Conservation (phyloP, 2,797 vertebrate genomes). For the Phoeniculus purpureus region DNA sequence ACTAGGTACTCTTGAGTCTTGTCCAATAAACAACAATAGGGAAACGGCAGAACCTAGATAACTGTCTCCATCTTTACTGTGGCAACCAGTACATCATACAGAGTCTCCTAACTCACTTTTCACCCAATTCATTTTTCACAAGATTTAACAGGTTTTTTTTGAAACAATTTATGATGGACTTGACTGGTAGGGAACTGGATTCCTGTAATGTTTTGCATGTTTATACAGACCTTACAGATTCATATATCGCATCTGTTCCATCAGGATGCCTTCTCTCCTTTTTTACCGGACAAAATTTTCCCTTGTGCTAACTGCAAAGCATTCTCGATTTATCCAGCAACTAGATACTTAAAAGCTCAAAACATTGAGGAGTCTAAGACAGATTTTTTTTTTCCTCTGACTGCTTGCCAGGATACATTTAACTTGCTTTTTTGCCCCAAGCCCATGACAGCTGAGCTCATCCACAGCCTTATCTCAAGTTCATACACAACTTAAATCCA, state of each 20-base stretch:
- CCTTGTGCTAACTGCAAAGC: background rate
- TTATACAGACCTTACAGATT: background rate
- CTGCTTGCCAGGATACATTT: background rate
- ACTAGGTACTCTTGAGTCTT: background rate
- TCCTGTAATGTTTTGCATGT: background rate
- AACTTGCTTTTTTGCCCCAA: background rate
- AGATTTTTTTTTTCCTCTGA: background rate
- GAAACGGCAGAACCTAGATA: background rate
- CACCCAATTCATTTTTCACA: constrained; percentile 34
- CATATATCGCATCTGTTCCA: background rate
- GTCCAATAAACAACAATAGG: background rate
- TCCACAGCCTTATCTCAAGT: background rate
- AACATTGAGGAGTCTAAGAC: background rate
- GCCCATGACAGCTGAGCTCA: background rate
- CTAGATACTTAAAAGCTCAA: background rate
- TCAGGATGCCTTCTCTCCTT: background rate
- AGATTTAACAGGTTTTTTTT: background rate
- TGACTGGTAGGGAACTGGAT: background rate
- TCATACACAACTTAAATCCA: background rate
- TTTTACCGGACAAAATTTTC: background rate
- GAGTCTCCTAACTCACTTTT: constrained; percentile 1
- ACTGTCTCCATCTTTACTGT: background rate
- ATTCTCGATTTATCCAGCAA: background rate
- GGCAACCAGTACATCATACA: background rate
- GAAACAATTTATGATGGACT: background rate